Conservation (phyloP, 2,797 vertebrate species). For the Lindbergichthys nudifrons region DNA sequence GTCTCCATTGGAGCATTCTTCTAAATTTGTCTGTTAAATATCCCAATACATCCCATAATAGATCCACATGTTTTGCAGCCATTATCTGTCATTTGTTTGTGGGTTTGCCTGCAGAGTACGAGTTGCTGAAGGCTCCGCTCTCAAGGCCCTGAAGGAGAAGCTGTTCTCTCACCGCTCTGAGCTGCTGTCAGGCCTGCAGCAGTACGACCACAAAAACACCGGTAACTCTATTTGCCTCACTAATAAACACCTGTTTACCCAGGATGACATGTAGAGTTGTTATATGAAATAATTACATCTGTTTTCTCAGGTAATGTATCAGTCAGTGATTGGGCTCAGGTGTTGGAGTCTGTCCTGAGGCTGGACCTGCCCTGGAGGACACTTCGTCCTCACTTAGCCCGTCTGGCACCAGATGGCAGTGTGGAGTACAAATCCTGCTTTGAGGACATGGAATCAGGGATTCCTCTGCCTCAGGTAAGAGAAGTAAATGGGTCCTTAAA, state of each 20-base stretch:
- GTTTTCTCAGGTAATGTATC: constrained; percentile 81
- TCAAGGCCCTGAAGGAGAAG: constrained; percentile 91
- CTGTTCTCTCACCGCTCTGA: constrained; percentile 90
- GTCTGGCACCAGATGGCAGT: constrained; percentile 80
- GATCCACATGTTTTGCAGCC: background rate
- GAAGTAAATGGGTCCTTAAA: background rate
- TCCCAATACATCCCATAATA: background rate
- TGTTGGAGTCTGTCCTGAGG: constrained; percentile 87
- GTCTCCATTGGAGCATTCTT: background rate
- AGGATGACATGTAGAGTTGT: background rate
- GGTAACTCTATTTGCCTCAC: constrained; percentile 73
- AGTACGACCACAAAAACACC: constrained; percentile 83
- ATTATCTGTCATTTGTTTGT: background rate
- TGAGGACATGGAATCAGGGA: constrained; percentile 85
- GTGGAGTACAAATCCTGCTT: constrained; percentile 93
- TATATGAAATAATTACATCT: background rate
- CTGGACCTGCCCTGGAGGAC: constrained; percentile 95
- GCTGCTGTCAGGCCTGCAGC: constrained; percentile 88
- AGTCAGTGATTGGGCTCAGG: constrained; percentile 89
- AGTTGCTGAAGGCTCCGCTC: constrained; percentile 90
- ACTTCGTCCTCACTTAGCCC: constrained; percentile 85
- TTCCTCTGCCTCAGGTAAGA: constrained; percentile 88
- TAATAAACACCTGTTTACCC: background rate
- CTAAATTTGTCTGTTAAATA: background rate
- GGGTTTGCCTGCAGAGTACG: constrained; percentile 82